These are phyloP conservation scores for Phenacoccus solenopsis DNA, from an alignment of 1,140 invertebrate genomes.

Conservation along the genomic window DNA sequence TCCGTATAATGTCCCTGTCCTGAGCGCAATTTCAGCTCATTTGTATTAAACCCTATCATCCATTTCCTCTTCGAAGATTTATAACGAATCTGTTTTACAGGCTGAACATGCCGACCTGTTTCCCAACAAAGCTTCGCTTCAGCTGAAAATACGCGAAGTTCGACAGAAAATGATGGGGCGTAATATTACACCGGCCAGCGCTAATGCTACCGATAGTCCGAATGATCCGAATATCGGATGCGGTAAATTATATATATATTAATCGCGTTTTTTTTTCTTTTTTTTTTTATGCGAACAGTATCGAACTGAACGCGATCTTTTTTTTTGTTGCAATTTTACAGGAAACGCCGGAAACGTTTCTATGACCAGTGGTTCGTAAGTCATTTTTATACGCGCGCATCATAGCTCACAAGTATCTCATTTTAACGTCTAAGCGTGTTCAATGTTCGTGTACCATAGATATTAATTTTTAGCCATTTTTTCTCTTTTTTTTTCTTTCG, in stretches of 20 bases:
- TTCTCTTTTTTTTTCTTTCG: not conserved
- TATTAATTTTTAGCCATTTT: not conserved
- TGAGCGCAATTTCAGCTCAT: no score
- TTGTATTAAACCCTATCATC: no score
- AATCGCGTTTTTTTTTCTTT: no score
- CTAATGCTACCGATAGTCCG: conserved; percentile 26
- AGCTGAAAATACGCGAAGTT: conserved; percentile 94
- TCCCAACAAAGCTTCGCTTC: conserved; percentile 81
- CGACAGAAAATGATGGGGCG: conserved; percentile 83
- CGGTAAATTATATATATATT: not conserved
- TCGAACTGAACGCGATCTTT: no score
- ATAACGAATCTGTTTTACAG: conserved; percentile 35
- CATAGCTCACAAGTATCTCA: not conserved
- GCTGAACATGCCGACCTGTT: conserved; percentile 79
- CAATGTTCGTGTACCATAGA: not conserved
- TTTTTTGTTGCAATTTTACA: not conserved
- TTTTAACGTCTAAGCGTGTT: not conserved
- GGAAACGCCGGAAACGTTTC: not conserved
- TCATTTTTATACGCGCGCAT: not conserved
- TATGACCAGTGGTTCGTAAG: not conserved
- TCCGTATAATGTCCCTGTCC: no score
- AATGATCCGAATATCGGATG: conserved; percentile 22
- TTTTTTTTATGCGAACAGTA: not conserved
- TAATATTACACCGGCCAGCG: conserved; percentile 25
- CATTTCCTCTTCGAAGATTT: no score